Evolutionary conservation across 2,888 invertebrate genomes (phyloP).

Genomic region (Suillia variegata): DNA sequence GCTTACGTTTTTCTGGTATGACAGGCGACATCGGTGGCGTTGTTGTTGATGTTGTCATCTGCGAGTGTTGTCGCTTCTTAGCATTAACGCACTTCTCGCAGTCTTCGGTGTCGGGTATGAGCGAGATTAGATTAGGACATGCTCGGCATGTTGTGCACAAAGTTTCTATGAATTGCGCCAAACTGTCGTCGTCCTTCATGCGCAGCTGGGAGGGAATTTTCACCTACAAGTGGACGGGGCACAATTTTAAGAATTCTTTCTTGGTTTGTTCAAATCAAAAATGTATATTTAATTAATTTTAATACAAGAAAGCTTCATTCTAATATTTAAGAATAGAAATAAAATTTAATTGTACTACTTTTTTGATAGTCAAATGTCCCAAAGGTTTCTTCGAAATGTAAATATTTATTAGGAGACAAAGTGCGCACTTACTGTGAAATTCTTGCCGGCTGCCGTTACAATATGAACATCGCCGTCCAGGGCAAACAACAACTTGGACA

Average conservation of each 20-base stretch:
- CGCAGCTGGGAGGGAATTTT: conserved; percentile 59
- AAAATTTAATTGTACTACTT: too few species aligned
- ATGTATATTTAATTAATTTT: conserved; percentile 2
- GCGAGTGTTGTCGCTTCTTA: conserved; percentile 48
- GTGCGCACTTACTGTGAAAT: conserved; percentile 55
- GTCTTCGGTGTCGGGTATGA: conserved; percentile 59
- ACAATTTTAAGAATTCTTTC: not conserved
- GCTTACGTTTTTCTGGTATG: conserved; percentile 51
- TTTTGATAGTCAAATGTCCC: too few species aligned
- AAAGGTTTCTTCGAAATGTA: too few species aligned
- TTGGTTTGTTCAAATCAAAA: not conserved
- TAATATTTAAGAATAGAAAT: too few species aligned
- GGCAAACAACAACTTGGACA: conserved; percentile 56
- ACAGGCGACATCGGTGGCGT: conserved; percentile 51
- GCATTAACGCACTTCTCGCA: conserved; percentile 59
- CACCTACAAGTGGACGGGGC: too few species aligned
- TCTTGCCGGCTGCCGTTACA: conserved; percentile 61
- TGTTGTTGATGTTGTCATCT: conserved; percentile 35
- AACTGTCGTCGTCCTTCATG: conserved; percentile 57
- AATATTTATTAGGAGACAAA: too few species aligned
- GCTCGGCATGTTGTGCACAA: conserved; percentile 59
- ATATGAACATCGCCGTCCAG: conserved; percentile 61
- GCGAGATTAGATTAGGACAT: conserved; percentile 60
- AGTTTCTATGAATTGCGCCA: conserved; percentile 59
- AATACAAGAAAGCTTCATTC: too few species aligned